phyloP scores from a whole-genome alignment of 2,888 invertebrate species.

The Dione juno region DNA sequence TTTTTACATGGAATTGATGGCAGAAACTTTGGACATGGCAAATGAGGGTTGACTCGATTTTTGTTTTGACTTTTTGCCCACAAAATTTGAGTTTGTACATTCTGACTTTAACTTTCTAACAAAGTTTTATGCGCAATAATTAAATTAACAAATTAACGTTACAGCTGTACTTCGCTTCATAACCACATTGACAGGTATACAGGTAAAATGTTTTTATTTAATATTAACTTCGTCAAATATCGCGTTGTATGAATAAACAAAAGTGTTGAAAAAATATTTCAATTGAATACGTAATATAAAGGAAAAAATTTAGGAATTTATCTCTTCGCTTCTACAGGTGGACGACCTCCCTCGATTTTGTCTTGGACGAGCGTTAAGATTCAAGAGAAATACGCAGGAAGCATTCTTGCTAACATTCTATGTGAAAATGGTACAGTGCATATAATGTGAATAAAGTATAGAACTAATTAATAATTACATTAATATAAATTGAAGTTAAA shows the following conservation, averaged over 20 bases:
- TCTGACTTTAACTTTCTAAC: constrained; percentile 14
- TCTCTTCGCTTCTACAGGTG: constrained; percentile 5
- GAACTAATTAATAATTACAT: too few relatives aligned
- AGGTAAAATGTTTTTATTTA: neutral
- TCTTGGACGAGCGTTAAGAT: neutral
- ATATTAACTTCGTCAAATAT: neutral
- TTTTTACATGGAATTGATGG: constrained; percentile 49
- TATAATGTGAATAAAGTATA: neutral
- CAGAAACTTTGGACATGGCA: constrained; percentile 49
- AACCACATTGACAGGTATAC: neutral
- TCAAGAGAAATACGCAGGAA: neutral
- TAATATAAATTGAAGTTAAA: too few relatives aligned
- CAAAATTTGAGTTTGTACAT: constrained; percentile 15
- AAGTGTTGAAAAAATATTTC: too few relatives aligned
- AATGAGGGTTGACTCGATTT: constrained; percentile 45
- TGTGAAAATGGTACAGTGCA: neutral
- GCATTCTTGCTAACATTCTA: neutral
- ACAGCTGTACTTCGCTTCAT: neutral
- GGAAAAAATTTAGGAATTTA: neutral
- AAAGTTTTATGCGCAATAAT: constrained; percentile 19
- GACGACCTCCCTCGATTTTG: neutral
- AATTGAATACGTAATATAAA: too few relatives aligned
- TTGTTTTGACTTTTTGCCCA: constrained; percentile 29
- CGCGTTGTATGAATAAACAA: too few relatives aligned
- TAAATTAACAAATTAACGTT: constrained; percentile 20